These are phyloP conservation scores for Acomys russatus DNA, from an alignment of 2,797 vertebrate species.

Conservation along the genomic window DNA sequence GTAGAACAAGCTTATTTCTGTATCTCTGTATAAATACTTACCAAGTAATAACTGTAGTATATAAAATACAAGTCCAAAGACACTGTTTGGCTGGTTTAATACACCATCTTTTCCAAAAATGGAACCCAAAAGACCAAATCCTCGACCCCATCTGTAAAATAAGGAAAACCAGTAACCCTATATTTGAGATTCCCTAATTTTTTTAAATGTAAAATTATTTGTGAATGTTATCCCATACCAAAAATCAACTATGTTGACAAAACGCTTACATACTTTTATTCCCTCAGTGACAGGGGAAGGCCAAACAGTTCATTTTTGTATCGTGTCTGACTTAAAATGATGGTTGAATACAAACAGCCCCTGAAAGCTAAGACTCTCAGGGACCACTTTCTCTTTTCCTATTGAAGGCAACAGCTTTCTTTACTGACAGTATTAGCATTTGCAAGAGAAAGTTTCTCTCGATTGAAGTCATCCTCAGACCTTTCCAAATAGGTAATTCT, in stretches of 20 bases:
- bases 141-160: conserved; percentile 97
- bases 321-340: conserved; percentile 7
- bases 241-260: conserved; percentile 46
- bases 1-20: conserved; percentile 70
- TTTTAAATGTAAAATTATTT: conserved; percentile 68
- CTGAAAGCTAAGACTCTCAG: neutral
- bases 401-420: neutral
- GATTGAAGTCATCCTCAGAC: neutral
- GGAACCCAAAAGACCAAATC: conserved; percentile 98
- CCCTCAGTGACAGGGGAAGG: neutral
- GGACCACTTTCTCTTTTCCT: neutral
- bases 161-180: conserved; percentile 85
- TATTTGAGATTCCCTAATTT: conserved; percentile 69
- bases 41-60: conserved; percentile 99
- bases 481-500: neutral
- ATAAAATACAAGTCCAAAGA: conserved; percentile 99
- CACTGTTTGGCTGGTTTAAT: conserved; percentile 99
- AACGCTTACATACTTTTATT: conserved; percentile 22
- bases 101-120: conserved; percentile 99
- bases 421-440: neutral
- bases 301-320: neutral
- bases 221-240: conserved; percentile 63
- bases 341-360: neutral
- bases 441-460: conserved; percentile 3
- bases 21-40: conserved; percentile 89